phyloP scores from a whole-genome alignment of 2,797 vertebrate genomes.

The Parauchenoglanis punctatus region DNA sequence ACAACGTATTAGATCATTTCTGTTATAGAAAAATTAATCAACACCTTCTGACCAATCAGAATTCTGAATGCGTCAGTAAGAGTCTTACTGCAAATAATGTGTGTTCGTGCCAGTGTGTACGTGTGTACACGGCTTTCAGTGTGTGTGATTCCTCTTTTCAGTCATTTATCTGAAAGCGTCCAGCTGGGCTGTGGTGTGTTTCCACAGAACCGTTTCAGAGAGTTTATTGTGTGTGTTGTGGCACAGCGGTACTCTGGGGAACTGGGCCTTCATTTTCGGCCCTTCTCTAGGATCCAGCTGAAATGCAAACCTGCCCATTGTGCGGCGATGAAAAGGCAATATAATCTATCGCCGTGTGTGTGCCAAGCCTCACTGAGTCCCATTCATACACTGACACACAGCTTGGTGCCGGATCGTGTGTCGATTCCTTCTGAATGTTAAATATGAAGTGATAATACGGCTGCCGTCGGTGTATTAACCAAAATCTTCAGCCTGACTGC shows the following conservation, averaged over 20 bases:
- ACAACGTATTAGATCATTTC: background rate
- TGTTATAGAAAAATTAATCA: background rate
- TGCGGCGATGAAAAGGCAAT: slow-evolving; percentile 71
- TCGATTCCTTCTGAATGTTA: slow-evolving; percentile 60
- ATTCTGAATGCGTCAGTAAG: background rate
- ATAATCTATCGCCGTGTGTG: slow-evolving; percentile 69
- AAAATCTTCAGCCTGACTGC: slow-evolving; percentile 58
- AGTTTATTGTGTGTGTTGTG: slow-evolving; percentile 67
- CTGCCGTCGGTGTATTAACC: slow-evolving; percentile 61
- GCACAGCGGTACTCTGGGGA: slow-evolving; percentile 60
- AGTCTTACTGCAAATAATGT: background rate
- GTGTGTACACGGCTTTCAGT: background rate
- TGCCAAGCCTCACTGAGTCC: slow-evolving; percentile 66
- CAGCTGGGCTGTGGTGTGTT: slow-evolving; percentile 70
- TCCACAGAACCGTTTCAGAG: slow-evolving; percentile 62
- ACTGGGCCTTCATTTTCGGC: slow-evolving; percentile 53
- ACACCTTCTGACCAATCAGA: background rate
- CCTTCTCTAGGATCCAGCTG: slow-evolving; percentile 64
- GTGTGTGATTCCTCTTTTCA: slow-evolving; percentile 1
- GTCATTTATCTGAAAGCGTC: slow-evolving; percentile 71
- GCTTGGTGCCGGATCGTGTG: slow-evolving; percentile 60
- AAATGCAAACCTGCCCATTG: slow-evolving; percentile 72
- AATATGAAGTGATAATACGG: slow-evolving; percentile 69
- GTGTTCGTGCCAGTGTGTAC: background rate
- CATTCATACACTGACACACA: slow-evolving; percentile 66